phyloP scores from a whole-genome alignment of 2,797 vertebrate genomes.

The Ambastaia sidthimunki region DNA sequence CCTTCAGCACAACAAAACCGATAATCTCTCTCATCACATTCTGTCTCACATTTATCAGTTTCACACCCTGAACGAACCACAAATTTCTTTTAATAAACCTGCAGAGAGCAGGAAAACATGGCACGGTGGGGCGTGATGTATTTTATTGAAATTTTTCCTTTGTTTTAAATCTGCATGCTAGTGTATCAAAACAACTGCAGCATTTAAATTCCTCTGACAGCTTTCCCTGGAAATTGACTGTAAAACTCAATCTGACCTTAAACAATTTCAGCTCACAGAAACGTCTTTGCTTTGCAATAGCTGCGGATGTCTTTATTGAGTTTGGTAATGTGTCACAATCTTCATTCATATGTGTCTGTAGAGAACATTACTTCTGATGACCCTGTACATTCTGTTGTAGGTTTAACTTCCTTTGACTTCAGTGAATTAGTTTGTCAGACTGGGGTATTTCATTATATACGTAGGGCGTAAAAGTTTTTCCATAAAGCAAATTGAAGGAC shows the following conservation, averaged over 20 bases:
- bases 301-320: slow-evolving; percentile 46
- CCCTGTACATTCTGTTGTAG: slow-evolving; percentile 29
- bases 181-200: slow-evolving; percentile 29
- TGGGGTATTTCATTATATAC: slow-evolving; percentile 12
- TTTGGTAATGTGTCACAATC: slow-evolving; percentile 47
- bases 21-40: neutral
- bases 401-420: slow-evolving; percentile 29
- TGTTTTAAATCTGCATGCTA: slow-evolving; percentile 26
- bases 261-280: slow-evolving; percentile 44
- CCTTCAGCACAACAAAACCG: slow-evolving; percentile 4
- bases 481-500: neutral
- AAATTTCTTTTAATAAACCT: slow-evolving; percentile 6
- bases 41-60: slow-evolving; percentile 22
- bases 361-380: slow-evolving; percentile 26
- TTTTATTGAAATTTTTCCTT: slow-evolving; percentile 14
- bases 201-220: slow-evolving; percentile 34
- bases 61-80: neutral
- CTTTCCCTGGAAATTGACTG: slow-evolving; percentile 41
- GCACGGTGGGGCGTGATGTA: neutral
- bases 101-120: slow-evolving; percentile 15
- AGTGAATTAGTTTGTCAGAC: slow-evolving; percentile 12
- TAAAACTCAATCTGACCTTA: slow-evolving; percentile 45
- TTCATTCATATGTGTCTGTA: slow-evolving; percentile 24
- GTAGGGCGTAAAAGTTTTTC: slow-evolving; percentile 5
- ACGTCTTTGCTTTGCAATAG: slow-evolving; percentile 9